These are phyloP conservation scores for Pelosia muscerda DNA, from an alignment of 2,888 invertebrate genomes.

Conservation along the genomic window DNA sequence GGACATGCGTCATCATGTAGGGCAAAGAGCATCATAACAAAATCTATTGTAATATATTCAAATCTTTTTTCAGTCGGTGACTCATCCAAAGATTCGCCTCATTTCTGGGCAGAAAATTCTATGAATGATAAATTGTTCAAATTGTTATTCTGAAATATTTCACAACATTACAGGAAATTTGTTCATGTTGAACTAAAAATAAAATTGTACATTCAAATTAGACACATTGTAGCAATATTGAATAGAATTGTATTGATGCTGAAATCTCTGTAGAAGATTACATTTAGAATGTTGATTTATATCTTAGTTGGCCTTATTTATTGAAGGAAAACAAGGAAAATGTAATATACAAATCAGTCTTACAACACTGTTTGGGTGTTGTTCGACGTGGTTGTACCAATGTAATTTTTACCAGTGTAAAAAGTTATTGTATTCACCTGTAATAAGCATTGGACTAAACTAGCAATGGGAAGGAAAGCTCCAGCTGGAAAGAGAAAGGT, in stretches of 20 bases:
- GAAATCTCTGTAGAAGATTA: background rate
- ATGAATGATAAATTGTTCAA: background rate
- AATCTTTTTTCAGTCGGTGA: background rate
- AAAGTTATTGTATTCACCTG: background rate
- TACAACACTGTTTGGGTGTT: background rate
- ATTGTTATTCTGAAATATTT: background rate
- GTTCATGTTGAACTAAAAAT: background rate
- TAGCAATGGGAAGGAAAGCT: no score
- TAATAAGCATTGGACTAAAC: no score
- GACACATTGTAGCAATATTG: background rate
- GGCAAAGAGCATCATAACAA: background rate
- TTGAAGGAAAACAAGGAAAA: background rate
- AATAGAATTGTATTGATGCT: background rate
- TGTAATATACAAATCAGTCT: background rate
- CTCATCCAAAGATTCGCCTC: background rate
- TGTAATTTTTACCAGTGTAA: background rate
- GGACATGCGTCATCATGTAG: background rate
- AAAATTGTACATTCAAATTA: background rate
- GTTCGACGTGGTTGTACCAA: no score
- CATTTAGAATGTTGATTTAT: background rate
- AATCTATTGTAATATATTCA: constrained; percentile 1
- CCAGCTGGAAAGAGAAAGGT: no score
- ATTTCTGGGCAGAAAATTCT: background rate
- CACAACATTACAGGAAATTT: background rate
- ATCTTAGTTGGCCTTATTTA: background rate